Percentiles rank a stretch among this genome's conserved stretches.
These are phyloP conservation scores for Manduca sexta DNA, from an alignment of 1,140 invertebrate species.

Conservation along the genomic window DNA sequence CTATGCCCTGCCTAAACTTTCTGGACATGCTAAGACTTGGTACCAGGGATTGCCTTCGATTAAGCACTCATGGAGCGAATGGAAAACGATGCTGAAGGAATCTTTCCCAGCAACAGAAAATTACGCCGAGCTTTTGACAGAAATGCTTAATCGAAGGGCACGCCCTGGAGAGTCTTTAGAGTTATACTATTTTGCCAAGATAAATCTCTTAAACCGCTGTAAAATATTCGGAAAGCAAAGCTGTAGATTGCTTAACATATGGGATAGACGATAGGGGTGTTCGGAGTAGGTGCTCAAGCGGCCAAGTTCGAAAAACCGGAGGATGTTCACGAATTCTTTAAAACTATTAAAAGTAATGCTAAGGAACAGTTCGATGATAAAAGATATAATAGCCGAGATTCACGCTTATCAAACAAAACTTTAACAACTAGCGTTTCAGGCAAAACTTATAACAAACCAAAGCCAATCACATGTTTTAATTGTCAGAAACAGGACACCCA, in stretches of 20 bases:
- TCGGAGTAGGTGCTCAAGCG: conserved; percentile 20
- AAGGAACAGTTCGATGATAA: neutral
- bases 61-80: conserved; percentile 5
- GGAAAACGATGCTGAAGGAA: conserved; percentile 7
- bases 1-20: conserved; percentile 9
- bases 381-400: no score
- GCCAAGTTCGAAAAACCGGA: conserved; percentile 23
- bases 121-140: no score
- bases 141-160: no score
- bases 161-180: no score
- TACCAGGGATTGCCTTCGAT: conserved; percentile 6
- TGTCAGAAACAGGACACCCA: no score
- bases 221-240: conserved; percentile 29
- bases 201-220: no score
- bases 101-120: conserved; percentile 27
- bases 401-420: no score
- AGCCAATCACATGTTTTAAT: no score
- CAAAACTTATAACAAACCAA: no score
- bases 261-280: conserved; percentile 27
- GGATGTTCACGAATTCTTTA: conserved; percentile 23
- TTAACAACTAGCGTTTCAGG: no score
- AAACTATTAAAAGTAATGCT: conserved; percentile 15
- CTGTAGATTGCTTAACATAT: conserved; percentile 29
- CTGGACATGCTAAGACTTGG: conserved; percentile 4
- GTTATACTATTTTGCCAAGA: no score